Base-by-base conservation (phyloP, 1,140 invertebrate genomes). In the Lepidotrigona ventralis region DNA sequence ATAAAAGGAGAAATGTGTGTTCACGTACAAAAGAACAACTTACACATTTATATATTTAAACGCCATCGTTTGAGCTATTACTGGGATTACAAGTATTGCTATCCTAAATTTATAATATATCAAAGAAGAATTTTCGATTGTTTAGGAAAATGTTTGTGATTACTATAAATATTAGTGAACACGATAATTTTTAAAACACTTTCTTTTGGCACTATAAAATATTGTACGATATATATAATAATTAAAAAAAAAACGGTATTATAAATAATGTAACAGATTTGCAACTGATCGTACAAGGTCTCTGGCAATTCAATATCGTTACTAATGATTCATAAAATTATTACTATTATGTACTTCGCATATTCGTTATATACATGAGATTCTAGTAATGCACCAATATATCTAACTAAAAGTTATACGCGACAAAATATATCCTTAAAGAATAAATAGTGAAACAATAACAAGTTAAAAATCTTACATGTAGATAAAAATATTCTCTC, bases 1-100 rank as follows among this genome's bases (percentile, higher is more conserved):
- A 86, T 89, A 89, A 89, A 89, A 89, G 87, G 87, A 89, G 87
- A 89, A 88, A 86, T 54, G 74, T 68, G 23, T 75, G 70, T 80
- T 58, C 58, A 80, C 84, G 58, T 72, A 88, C 64, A 68, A 83
- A 83, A 73, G 60, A 78, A 83, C 54, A n/a, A 71, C 51, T 77
- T 83, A 85, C n/a, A 79, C 19, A 66, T 72, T 79, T 72, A 71
- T 29, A 79, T 73, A 53, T 51, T 66, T 71, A 29, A 71, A 71
- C 51, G 33, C 12, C 29, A 68, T 26, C 11, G 6, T 79, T 82
- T 75, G 60, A 82, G 70, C 66, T 85, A 83, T 64, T 72, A 72
- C 33, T 75, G 51, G 19, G 29, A 82, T 83, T 64, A 77, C 70
- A 85, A 79, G 63, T 85, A 82, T 79, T 46, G 58, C 21, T 78